Base-by-base conservation (phyloP, 2,888 invertebrate species). In the Pheosia gnoma region DNA sequence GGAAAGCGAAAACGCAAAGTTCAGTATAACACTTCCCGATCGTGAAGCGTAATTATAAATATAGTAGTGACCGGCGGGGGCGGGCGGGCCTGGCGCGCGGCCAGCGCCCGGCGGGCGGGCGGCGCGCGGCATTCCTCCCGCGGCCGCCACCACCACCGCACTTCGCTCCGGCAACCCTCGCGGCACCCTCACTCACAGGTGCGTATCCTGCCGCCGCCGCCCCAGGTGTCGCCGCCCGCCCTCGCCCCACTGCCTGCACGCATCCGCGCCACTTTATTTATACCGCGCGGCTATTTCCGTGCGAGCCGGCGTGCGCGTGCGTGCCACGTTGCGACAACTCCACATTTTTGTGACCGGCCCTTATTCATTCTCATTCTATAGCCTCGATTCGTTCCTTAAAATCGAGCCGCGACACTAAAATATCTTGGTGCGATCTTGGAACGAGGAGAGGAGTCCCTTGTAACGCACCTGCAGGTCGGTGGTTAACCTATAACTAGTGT, bases 41-140 rank as follows among this genome's bases (percentile, higher is more conserved):
- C 74, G 65, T 52, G 54, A 57, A 54, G 41, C 41, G 63, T 69
- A 62, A 70, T 74, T 81, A 80, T 81, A 82, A 79, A 80, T 80
- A 79, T 67, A 74, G 62, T 59, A 54, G 62, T 59, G 61, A 25
- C 51, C 49, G 67, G 72, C 64, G 66, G 65, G 59, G 61, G 61
- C 66, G 59, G 58, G 68, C 78, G 79, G 81, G 62, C 84, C 74
- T 59, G 52, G 71, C 67, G 51, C 62, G 45, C 57, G 59, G 63
- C 61, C 63, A 51, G 67, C 66, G 64, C 69, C 57, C 72, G 45
- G 59, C 74, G 53, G 37, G 37, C n/a, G 57, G 37, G 43, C 39
- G 61, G 65, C 57, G 64, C 63, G 52, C 66, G 61, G 71, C 78
- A 75, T 68, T 71, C 68, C 65, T 59, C 61, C 63, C 59, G 59